Conservation (phyloP, 2,113 vertebrate species). For the Alligator mississippiensis region DNA sequence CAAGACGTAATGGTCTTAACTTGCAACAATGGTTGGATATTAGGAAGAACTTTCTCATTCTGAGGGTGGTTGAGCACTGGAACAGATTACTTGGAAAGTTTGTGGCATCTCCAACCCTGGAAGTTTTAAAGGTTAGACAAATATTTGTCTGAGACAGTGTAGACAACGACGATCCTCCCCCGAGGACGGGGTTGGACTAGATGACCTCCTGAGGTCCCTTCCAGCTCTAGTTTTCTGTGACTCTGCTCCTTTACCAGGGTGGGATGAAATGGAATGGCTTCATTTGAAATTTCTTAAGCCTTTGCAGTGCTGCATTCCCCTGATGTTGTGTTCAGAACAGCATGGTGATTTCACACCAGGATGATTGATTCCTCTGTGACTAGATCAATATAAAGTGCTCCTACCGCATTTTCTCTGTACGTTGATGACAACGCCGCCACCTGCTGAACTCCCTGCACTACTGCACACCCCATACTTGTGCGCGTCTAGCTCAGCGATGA, state of each 20-base stretch:
- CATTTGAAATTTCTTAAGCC: background rate
- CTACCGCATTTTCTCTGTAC: background rate
- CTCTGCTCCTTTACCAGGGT: background rate
- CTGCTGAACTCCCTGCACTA: slow-evolving; percentile 36
- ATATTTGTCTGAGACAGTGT: too few relatives aligned
- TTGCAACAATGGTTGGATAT: too few relatives aligned
- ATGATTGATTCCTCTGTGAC: background rate
- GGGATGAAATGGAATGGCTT: background rate
- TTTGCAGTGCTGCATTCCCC: background rate
- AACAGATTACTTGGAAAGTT: too few relatives aligned
- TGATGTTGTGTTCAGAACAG: background rate
- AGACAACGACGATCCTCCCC: too few relatives aligned
- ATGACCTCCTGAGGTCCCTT: background rate
- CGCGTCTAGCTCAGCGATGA: too few relatives aligned
- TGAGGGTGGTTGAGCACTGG: too few relatives aligned
- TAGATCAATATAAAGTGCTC: background rate
- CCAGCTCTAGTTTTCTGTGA: background rate
- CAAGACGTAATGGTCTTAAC: too few relatives aligned
- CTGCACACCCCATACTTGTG: background rate
- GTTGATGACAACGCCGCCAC: background rate
- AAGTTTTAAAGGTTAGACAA: too few relatives aligned
- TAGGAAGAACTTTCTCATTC: too few relatives aligned
- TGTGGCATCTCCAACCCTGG: too few relatives aligned
- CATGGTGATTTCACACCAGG: background rate
- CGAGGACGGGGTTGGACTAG: too few relatives aligned